These are phyloP conservation scores for Sminthurinus aureus DNA, from an alignment of 2,888 invertebrate species.

Conservation along the genomic window DNA sequence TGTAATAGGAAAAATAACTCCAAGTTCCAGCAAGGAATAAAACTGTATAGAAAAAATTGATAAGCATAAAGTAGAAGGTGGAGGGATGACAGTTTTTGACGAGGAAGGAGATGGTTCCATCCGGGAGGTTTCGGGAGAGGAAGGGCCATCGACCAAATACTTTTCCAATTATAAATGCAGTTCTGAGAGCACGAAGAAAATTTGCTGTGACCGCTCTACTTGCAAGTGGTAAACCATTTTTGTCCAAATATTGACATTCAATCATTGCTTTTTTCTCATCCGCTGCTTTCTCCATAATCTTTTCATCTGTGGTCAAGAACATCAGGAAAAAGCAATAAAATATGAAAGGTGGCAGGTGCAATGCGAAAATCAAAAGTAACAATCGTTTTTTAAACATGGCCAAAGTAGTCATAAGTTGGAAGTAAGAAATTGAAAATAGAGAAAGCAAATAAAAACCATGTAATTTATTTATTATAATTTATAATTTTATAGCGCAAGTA, in stretches of 20 bases:
- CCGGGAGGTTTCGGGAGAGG: neutral
- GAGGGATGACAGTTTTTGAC: neutral
- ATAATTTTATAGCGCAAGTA: no score
- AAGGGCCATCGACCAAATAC: conserved; percentile 6
- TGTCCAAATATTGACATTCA: neutral
- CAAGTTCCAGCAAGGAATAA: neutral
- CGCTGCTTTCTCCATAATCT: neutral
- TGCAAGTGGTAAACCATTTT: neutral
- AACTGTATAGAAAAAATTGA: conserved; percentile 4
- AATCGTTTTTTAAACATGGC: no score
- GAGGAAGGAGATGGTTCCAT: neutral
- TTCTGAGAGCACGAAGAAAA: neutral
- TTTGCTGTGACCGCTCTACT: neutral
- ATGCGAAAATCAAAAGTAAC: neutral
- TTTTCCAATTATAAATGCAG: neutral
- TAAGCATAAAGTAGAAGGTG: neutral
- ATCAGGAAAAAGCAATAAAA: neutral
- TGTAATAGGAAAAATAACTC: neutral
- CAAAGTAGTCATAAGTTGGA: no score
- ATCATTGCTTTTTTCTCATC: neutral
- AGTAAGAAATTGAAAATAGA: no score
- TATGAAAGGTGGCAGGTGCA: neutral
- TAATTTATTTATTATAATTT: no score
- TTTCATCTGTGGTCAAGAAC: neutral
- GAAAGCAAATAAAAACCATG: no score